Conservation (phyloP, 2,888 invertebrate genomes). For the Drosophila fungiperda region DNA sequence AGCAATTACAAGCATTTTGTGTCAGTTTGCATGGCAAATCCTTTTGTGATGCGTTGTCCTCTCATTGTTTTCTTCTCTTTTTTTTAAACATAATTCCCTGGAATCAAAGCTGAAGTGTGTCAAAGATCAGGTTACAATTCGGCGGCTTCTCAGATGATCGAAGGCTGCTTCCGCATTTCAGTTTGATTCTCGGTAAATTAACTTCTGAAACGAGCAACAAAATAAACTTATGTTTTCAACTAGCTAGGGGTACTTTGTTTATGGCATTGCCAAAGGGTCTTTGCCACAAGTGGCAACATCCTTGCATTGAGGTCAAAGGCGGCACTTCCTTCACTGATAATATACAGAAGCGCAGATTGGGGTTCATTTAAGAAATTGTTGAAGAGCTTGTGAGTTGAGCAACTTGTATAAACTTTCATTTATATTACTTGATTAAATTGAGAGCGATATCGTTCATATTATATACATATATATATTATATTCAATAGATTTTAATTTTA, state of each 20-base stretch:
- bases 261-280: constrained; percentile 13
- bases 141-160: constrained; percentile 57
- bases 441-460: not conserved
- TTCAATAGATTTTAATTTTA: not conserved
- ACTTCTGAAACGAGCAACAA: constrained; percentile 60
- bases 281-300: constrained; percentile 63
- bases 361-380: not conserved
- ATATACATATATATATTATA: too few species aligned
- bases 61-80: constrained; percentile 36
- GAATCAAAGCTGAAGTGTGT: constrained; percentile 79
- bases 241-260: constrained; percentile 61
- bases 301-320: constrained; percentile 45
- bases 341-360: not conserved
- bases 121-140: constrained; percentile 73
- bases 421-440: not conserved
- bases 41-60: constrained; percentile 49
- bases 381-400: not conserved
- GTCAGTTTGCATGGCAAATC: constrained; percentile 77
- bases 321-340: constrained; percentile 22
- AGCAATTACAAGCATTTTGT: constrained; percentile 79
- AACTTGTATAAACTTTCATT: not conserved
- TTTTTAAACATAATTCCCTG: constrained; percentile 66
- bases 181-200: constrained; percentile 80
- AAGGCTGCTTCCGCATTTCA: constrained; percentile 51
- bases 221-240: constrained; percentile 28